Percentiles rank a stretch among this genome's conserved stretches.
These are phyloP conservation scores for Hormiphora californensis DNA, from an alignment of 37 sponge, comb jelly and placozoan species.

Conservation along the genomic window DNA sequence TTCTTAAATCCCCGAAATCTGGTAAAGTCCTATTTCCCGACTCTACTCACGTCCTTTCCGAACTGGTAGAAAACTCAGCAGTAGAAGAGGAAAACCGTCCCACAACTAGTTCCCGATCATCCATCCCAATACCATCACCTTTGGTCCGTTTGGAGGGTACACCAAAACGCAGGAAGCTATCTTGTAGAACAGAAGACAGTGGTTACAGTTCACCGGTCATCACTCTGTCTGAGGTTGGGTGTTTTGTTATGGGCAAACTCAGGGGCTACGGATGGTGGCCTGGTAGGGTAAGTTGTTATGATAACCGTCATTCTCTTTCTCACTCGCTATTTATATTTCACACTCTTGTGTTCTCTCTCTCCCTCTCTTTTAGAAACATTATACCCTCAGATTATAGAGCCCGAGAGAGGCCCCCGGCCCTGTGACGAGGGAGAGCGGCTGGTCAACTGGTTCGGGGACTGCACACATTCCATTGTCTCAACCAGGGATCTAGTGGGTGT, in stretches of 20 bases:
- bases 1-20: neutral
- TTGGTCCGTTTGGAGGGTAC: neutral
- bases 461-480: constrained; percentile 21
- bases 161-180: neutral
- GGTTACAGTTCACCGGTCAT: neutral
- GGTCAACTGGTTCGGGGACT: constrained; percentile 45
- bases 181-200: neutral
- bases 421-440: neutral
- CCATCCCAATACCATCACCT: too few species aligned
- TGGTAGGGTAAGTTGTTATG: constrained; percentile 17
- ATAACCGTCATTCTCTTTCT: neutral
- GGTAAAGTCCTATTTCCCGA: too few species aligned
- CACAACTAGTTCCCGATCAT: neutral
- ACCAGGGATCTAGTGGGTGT: neutral
- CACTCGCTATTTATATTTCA: too few species aligned
- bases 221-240: constrained; percentile 1
- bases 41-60: too few species aligned
- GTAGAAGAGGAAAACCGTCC: neutral
- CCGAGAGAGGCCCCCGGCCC: neutral
- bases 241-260: constrained; percentile 5
- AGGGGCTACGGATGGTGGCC: constrained; percentile 41
- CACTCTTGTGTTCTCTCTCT: too few species aligned
- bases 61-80: neutral
- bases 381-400: constrained; percentile 28
- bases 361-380: too few species aligned